These are phyloP conservation scores for Oasisia sp. DNA, from an alignment of 2,888 invertebrate species.

Conservation along the genomic window DNA sequence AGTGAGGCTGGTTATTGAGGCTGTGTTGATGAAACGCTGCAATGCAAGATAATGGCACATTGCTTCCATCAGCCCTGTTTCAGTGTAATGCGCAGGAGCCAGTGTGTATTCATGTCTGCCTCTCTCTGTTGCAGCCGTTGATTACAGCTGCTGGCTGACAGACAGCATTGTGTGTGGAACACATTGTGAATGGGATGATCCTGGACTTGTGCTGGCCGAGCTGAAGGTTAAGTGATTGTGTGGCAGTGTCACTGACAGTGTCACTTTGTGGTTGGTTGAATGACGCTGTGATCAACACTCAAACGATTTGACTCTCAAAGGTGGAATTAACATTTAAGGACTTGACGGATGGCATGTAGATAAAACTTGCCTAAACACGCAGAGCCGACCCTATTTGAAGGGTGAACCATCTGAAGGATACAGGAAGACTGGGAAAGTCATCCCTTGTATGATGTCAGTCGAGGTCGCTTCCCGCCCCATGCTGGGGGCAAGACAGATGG, in stretches of 20 bases:
- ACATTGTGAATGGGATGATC: neutral
- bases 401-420: neutral
- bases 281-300: neutral
- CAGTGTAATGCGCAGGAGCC: neutral
- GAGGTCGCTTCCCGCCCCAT: neutral
- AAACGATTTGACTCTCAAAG: neutral
- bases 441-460: neutral
- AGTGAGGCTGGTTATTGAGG: neutral
- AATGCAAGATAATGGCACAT: neutral
- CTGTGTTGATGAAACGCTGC: neutral
- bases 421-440: neutral
- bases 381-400: neutral
- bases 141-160: neutral
- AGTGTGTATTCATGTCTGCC: neutral
- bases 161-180: neutral
- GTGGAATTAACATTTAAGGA: neutral
- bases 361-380: neutral
- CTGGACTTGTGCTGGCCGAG: neutral
- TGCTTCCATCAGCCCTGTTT: neutral
- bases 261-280: neutral
- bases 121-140: constrained; percentile 13
- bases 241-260: neutral
- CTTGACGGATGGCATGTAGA: neutral
- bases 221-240: neutral
- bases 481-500: constrained; percentile 27